A percentile compares a stretch with the other conserved stretches of the same genome.
Evolutionary conservation across 2,113 vertebrate genomes (phyloP).

Genomic region (human (Homo sapiens)): DNA sequence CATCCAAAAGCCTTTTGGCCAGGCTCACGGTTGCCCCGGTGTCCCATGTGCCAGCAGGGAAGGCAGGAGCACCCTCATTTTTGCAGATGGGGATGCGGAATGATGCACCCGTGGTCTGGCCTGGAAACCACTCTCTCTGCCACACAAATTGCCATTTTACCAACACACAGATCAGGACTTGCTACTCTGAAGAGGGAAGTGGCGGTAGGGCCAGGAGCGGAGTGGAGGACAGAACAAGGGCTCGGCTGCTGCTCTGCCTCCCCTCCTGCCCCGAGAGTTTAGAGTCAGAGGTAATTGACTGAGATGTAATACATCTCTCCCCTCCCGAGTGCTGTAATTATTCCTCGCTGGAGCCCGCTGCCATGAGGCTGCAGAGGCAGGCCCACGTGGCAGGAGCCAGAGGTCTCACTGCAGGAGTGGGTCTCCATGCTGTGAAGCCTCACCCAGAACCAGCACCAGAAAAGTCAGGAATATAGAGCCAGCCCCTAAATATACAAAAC

Average conservation of each 20-base stretch:
- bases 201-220: background rate
- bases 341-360: background rate
- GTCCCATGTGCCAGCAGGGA: fast-evolving
- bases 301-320: constrained; percentile 32
- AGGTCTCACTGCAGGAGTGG: constrained; percentile 58
- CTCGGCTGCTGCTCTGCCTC: background rate
- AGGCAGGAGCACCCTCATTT: background rate
- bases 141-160: background rate
- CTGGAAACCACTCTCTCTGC: background rate
- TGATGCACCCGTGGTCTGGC: background rate
- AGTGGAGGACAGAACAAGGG: background rate
- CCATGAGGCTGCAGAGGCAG: background rate
- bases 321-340: background rate
- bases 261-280: background rate
- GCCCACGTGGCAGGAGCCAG: background rate
- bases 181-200: fast-evolving
- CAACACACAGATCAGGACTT: fast-evolving
- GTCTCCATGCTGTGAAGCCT: fast-evolving
- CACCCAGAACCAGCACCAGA: background rate
- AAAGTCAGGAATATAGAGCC: fast-evolving
- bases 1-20: background rate
- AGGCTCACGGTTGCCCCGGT: fast-evolving
- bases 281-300: background rate
- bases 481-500: background rate
- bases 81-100: background rate